Conservation (phyloP, 2,113 vertebrate species). For the Clarias batrachus region DNA sequence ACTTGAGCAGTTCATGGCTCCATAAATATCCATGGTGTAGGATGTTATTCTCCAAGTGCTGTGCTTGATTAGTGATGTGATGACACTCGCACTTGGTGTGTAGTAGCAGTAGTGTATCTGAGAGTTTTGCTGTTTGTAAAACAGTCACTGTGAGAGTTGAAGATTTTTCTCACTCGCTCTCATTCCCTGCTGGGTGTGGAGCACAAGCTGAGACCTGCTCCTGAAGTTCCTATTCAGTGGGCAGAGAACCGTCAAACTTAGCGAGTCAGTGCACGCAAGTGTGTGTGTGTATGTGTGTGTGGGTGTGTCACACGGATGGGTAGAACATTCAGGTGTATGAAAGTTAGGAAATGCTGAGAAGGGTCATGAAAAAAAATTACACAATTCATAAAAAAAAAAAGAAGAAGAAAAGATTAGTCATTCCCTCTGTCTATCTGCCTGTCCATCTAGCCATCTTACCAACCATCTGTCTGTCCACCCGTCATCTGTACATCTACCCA, state of each 20-base stretch:
- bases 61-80: background rate
- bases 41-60: background rate
- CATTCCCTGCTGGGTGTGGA: slow-evolving; percentile 36
- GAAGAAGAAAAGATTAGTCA: background rate
- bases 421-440: background rate
- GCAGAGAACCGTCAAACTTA: background rate
- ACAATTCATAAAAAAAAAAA: background rate
- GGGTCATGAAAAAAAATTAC: background rate
- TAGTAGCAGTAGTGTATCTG: background rate
- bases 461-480: background rate
- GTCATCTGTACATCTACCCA: background rate
- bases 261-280: background rate
- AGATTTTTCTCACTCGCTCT: background rate
- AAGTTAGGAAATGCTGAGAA: background rate
- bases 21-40: too few species aligned
- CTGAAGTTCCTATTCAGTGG: slow-evolving; percentile 13
- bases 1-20: background rate
- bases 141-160: background rate
- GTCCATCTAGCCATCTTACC: too few species aligned
- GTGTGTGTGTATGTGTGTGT: background rate
- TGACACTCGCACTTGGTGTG: background rate
- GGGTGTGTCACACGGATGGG: background rate
- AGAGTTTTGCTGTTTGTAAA: background rate
- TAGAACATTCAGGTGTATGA: background rate
- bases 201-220: slow-evolving; percentile 45